Percentiles rank a stretch among this genome's conserved stretches.
Conservation (phyloP, 2,797 vertebrate species). For the Hoplostethus mediterraneus region DNA sequence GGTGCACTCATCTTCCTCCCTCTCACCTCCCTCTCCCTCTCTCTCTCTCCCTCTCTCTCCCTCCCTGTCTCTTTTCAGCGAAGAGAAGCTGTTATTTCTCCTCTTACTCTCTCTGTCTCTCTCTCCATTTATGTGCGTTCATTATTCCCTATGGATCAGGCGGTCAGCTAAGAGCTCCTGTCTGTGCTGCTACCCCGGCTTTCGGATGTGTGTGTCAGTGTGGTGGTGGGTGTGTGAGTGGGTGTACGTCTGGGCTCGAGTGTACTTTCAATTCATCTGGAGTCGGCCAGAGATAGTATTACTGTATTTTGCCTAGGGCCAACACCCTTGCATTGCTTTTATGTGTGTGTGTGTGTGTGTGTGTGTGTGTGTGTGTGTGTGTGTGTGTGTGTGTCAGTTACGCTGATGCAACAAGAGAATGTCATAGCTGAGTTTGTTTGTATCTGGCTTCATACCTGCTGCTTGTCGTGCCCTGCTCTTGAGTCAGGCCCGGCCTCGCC, state of each 20-base stretch:
- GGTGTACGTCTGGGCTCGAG: conserved; percentile 5
- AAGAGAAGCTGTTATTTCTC: not conserved
- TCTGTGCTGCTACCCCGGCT: conserved; percentile 40
- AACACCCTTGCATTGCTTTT: too few species aligned
- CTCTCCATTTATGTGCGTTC: conserved; percentile 30
- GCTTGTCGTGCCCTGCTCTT: too few species aligned
- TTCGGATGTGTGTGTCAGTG: conserved; percentile 35
- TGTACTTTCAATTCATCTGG: not conserved
- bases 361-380: not conserved
- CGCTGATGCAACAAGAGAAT: too few species aligned
- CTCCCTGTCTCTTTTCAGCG: conserved; percentile 3
- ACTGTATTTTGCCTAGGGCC: too few species aligned
- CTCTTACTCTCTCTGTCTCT: not conserved
- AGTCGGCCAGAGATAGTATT: not conserved
- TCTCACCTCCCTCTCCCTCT: not conserved
- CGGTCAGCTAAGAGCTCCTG: conserved; percentile 50
- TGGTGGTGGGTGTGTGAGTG: conserved; percentile 30
- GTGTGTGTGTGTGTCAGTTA: not conserved
- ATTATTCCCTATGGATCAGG: conserved; percentile 44
- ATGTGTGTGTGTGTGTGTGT: too few species aligned
- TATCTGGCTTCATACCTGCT: too few species aligned
- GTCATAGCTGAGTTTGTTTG: too few species aligned
- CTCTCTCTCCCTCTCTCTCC: conserved; percentile 5
- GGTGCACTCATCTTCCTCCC: not conserved
- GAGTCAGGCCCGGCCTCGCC: not conserved